These are phyloP conservation scores for Tridacna crocea DNA, from an alignment of 2,888 invertebrate species.

Conservation along the genomic window DNA sequence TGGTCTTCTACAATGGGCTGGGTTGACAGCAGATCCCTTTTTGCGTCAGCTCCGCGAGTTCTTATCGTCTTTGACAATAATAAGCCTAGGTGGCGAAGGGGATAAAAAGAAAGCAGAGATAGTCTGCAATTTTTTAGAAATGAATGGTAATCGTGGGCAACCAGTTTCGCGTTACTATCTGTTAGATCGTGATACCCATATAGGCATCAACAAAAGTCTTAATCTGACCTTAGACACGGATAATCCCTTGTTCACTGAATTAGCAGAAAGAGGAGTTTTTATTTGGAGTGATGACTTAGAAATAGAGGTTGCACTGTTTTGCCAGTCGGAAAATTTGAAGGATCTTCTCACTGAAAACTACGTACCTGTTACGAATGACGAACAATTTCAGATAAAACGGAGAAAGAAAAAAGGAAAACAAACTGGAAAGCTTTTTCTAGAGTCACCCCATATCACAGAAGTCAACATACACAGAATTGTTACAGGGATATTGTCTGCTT, in stretches of 20 bases:
- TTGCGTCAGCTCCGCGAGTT: not conserved
- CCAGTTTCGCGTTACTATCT: not conserved
- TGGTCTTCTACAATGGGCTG: no score
- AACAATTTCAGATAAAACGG: not conserved
- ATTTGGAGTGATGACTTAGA: not conserved
- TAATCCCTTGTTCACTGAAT: not conserved
- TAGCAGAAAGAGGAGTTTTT: not conserved
- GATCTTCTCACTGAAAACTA: not conserved
- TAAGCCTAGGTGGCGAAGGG: not conserved
- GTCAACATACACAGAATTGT: not conserved
- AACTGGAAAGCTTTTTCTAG: not conserved
- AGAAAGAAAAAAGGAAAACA: not conserved
- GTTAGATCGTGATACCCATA: not conserved
- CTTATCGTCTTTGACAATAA: not conserved
- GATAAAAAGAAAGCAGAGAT: not conserved
- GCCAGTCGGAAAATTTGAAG: not conserved
- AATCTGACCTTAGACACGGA: not conserved
- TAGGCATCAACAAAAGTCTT: not conserved
- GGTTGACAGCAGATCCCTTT: not conserved
- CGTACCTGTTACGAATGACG: not conserved
- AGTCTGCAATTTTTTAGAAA: not conserved
- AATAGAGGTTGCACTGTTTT: not conserved
- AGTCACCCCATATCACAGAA: not conserved
- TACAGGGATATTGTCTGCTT: not conserved
- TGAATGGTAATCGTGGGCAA: not conserved